phyloP scores from a whole-genome alignment of 2,113 vertebrate species.

The Entomyzon cyanotis region DNA sequence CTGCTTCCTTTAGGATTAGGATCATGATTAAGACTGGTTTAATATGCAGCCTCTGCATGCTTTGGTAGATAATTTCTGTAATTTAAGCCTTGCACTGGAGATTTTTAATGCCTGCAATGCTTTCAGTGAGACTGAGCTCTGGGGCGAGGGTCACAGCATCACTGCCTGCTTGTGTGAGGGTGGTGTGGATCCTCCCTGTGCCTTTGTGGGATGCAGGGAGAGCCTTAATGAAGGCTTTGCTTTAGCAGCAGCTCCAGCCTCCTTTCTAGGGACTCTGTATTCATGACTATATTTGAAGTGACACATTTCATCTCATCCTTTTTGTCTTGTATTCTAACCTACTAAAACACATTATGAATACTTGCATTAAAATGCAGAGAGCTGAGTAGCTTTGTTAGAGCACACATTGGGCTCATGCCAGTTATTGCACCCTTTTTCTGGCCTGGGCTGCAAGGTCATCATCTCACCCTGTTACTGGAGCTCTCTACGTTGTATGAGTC shows the following conservation, averaged over 20 bases:
- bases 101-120: not conserved
- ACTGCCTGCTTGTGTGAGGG: accelerated
- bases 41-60: not conserved
- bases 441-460: not conserved
- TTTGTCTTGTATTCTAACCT: not conserved
- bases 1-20: slow-evolving; percentile 29
- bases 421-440: not conserved
- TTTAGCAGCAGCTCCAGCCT: not conserved
- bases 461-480: not conserved
- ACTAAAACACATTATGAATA: not conserved
- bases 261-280: not conserved
- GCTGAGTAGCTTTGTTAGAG: not conserved
- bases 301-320: not conserved
- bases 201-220: not conserved
- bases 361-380: not conserved
- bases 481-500: not conserved
- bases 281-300: not conserved
- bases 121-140: not conserved
- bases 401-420: accelerated
- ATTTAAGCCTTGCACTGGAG: not conserved
- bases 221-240: not conserved
- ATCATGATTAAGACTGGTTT: slow-evolving; percentile 16
- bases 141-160: not conserved
- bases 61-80: slow-evolving; percentile 13
- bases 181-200: not conserved